A percentile compares a stretch with the other conserved stretches of the same genome.
phyloP scores from a whole-genome alignment of 2,797 vertebrate genomes.

The Falco rusticolus region DNA sequence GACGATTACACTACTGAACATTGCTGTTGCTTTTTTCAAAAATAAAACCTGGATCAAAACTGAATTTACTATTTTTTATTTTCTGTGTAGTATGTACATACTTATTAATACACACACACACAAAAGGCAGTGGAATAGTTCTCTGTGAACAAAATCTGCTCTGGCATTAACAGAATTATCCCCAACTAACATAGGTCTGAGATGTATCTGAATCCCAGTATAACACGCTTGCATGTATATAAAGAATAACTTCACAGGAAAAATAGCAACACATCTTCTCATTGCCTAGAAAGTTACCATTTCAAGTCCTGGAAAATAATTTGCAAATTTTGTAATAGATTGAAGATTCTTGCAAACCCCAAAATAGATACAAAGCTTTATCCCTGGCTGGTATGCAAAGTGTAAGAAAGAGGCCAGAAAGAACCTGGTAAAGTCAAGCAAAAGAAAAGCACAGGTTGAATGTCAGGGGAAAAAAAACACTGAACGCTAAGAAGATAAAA shows the following conservation, averaged over 20 bases:
- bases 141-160: background rate
- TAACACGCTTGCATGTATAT: background rate
- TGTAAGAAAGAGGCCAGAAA: background rate
- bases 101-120: background rate
- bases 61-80: background rate
- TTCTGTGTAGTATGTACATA: background rate
- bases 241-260: background rate
- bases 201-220: background rate
- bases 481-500: slow-evolving; percentile 21
- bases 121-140: background rate
- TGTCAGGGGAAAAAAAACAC: background rate
- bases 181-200: background rate
- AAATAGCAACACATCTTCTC: background rate
- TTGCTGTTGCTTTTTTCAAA: background rate
- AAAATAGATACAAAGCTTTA: background rate
- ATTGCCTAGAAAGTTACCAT: background rate
- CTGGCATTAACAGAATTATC: background rate
- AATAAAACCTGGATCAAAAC: background rate
- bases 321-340: background rate
- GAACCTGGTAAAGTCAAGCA: background rate
- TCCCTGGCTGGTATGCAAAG: background rate
- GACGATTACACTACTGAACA: background rate
- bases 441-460: background rate
- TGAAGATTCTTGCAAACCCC: background rate
- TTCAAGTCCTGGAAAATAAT: background rate